These are phyloP conservation scores for Cephus rjabovi DNA, from an alignment of 2,888 invertebrate genomes.

Conservation along the genomic window DNA sequence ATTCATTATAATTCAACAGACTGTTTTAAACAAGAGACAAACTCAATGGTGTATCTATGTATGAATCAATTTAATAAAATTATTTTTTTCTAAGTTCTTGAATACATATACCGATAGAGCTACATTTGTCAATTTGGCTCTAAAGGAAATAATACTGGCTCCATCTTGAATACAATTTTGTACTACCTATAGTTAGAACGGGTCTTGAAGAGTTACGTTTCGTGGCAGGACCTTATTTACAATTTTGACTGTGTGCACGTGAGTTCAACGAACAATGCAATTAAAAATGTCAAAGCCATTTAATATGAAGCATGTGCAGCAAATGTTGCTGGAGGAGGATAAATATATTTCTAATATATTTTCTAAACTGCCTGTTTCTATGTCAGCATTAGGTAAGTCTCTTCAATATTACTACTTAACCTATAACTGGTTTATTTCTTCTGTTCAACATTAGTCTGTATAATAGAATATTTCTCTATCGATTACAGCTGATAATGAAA, in stretches of 20 bases:
- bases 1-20: neutral
- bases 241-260: constrained; percentile 17
- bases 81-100: neutral
- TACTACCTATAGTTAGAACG: neutral
- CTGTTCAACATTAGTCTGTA: neutral
- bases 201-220: neutral
- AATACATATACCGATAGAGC: neutral
- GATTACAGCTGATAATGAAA: constrained; percentile 32
- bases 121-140: neutral
- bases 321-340: constrained; percentile 70
- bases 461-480: constrained; percentile 3
- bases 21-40: neutral
- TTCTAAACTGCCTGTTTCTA: constrained; percentile 70
- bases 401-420: constrained; percentile 27
- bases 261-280: constrained; percentile 47
- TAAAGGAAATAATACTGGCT: neutral
- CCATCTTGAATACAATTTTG: neutral
- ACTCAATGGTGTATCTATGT: neutral
- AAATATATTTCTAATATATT: constrained; percentile 73
- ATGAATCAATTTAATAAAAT: neutral
- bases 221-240: constrained; percentile 12
- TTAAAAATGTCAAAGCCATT: constrained; percentile 58
- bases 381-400: constrained; percentile 65
- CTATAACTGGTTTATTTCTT: constrained; percentile 16
- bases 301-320: constrained; percentile 60